Evolutionary conservation across 35 echinoderm and acorn worm genomes (phyloP).

Genomic region (Apostichopus japonicus): DNA sequence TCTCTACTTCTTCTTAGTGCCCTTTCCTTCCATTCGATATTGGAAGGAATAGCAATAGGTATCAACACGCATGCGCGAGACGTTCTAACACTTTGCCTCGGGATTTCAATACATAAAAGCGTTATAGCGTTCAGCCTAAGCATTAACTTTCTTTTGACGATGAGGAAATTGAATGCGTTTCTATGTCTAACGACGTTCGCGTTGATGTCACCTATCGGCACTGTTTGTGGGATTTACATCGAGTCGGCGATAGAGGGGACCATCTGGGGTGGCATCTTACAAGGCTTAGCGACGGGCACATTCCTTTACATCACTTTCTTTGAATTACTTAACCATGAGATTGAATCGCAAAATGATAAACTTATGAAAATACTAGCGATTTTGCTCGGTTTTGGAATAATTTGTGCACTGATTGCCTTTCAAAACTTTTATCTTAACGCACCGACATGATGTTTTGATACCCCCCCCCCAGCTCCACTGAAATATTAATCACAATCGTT

Average conservation of each 20-base stretch:
- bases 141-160: slow-evolving; percentile 77
- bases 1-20: slow-evolving; percentile 69
- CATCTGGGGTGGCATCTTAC: slow-evolving; percentile 64
- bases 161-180: slow-evolving; percentile 51
- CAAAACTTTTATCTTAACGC: neutral
- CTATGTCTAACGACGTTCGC: slow-evolving; percentile 69
- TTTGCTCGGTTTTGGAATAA: slow-evolving; percentile 64
- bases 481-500: too few species aligned
- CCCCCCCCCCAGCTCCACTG: too few species aligned
- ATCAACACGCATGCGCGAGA: slow-evolving; percentile 41
- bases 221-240: slow-evolving; percentile 54
- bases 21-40: slow-evolving; percentile 79
- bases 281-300: slow-evolving; percentile 85
- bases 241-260: slow-evolving; percentile 8
- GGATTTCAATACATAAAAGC: slow-evolving; percentile 83
- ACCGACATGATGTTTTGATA: neutral
- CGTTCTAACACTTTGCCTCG: slow-evolving; percentile 65
- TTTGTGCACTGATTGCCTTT: neutral
- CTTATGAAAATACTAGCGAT: slow-evolving; percentile 75
- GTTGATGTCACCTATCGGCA: slow-evolving; percentile 81
- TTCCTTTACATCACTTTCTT: slow-evolving; percentile 96
- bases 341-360: slow-evolving; percentile 62
- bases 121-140: slow-evolving; percentile 89
- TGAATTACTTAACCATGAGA: slow-evolving; percentile 88
- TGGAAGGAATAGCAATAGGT: slow-evolving; percentile 87